These are phyloP conservation scores for Acleris holmiana DNA, from an alignment of 2,888 invertebrate species.

Conservation along the genomic window DNA sequence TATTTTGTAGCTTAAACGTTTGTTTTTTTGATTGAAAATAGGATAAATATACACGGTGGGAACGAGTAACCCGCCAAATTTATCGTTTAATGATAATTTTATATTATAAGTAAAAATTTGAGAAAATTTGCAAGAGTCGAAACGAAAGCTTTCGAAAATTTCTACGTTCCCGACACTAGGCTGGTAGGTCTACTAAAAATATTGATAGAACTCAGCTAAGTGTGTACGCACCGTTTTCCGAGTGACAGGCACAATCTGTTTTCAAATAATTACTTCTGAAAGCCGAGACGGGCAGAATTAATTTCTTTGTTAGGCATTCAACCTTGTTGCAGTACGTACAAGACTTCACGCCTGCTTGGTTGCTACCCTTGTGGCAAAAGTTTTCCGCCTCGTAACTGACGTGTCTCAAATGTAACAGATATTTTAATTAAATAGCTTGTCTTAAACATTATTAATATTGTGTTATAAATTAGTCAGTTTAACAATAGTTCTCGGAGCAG, in stretches of 20 bases:
- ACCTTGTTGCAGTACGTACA: constrained; percentile 50
- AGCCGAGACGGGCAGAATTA: constrained; percentile 74
- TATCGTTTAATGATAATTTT: too few relatives aligned
- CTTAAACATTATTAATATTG: not conserved
- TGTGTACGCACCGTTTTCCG: constrained; percentile 53
- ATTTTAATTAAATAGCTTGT: constrained; percentile 5
- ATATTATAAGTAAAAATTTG: too few relatives aligned
- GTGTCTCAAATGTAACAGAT: constrained; percentile 14
- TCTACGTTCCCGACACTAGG: not conserved
- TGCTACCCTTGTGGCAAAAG: constrained; percentile 17
- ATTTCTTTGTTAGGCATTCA: constrained; percentile 70
- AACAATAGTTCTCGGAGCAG: too few relatives aligned
- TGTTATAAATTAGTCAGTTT: too few relatives aligned
- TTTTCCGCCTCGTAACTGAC: constrained; percentile 8
- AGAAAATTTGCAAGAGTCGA: too few relatives aligned
- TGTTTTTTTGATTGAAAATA: too few relatives aligned
- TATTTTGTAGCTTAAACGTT: too few relatives aligned
- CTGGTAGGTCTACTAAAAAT: not conserved
- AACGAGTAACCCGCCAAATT: too few relatives aligned
- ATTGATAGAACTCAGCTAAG: constrained; percentile 40
- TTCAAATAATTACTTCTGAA: constrained; percentile 79
- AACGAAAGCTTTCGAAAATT: too few relatives aligned
- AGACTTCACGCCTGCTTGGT: constrained; percentile 15
- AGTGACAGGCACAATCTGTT: constrained; percentile 79
- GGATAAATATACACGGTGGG: too few relatives aligned